These are phyloP conservation scores for Mya arenaria DNA, from an alignment of 1,140 invertebrate genomes.

Conservation along the genomic window DNA sequence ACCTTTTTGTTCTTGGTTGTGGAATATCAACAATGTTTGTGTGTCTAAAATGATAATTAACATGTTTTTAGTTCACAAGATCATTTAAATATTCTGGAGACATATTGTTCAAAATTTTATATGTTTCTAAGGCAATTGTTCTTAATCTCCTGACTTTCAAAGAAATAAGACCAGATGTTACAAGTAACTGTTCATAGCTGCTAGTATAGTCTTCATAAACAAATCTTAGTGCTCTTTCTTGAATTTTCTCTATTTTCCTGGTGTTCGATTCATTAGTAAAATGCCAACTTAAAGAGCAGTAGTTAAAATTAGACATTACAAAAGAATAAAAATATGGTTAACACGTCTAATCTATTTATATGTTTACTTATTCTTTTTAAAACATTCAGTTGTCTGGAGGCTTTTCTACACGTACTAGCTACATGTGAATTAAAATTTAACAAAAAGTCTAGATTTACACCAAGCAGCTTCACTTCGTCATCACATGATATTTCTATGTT, in stretches of 20 bases:
- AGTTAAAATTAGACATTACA: slow-evolving; percentile 46
- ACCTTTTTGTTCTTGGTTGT: slow-evolving; percentile 30
- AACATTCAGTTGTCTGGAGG: slow-evolving; percentile 31
- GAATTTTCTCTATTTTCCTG: slow-evolving; percentile 35
- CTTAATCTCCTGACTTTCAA: slow-evolving; percentile 32
- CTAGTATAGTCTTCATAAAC: slow-evolving; percentile 7
- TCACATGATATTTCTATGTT: slow-evolving; percentile 38
- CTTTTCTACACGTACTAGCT: slow-evolving; percentile 27
- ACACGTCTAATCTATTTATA: slow-evolving; percentile 10
- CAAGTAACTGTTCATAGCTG: slow-evolving; percentile 13
- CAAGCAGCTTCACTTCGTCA: slow-evolving; percentile 22
- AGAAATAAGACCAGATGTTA: neutral
- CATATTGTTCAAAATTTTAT: slow-evolving; percentile 3
- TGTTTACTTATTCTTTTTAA: slow-evolving; percentile 18
- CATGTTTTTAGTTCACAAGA: slow-evolving; percentile 1
- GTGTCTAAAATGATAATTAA: slow-evolving; percentile 30
- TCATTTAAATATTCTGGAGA: slow-evolving; percentile 16
- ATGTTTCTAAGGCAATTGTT: slow-evolving; percentile 27
- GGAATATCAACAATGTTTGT: slow-evolving; percentile 30
- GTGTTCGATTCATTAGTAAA: slow-evolving; percentile 29
- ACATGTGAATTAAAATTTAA: slow-evolving; percentile 44
- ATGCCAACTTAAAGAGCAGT: slow-evolving; percentile 29
- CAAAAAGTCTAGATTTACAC: slow-evolving; percentile 37
- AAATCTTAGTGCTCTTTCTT: slow-evolving; percentile 30
- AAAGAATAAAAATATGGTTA: slow-evolving; percentile 27